phyloP scores from a whole-genome alignment of 2,888 invertebrate genomes.

The Leptinotarsa peninsularis region DNA sequence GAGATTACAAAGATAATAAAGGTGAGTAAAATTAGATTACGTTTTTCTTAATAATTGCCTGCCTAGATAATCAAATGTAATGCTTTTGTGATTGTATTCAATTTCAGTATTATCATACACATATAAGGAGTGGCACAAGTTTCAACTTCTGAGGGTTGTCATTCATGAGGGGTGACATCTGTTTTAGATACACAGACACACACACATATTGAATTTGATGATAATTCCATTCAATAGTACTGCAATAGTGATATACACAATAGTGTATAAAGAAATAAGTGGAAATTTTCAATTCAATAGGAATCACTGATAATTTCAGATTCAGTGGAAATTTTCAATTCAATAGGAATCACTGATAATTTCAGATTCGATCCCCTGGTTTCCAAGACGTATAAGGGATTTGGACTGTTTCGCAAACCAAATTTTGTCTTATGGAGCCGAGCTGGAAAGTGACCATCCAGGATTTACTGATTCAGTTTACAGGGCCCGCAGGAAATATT shows the following conservation, averaged over 20 bases:
- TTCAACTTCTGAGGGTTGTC: too few species aligned
- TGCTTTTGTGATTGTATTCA: not conserved
- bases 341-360: conserved; percentile 28
- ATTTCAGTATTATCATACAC: too few species aligned
- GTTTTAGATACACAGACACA: too few species aligned
- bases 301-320: conserved; percentile 65
- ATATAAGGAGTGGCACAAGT: too few species aligned
- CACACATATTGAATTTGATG: not conserved
- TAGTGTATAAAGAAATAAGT: not conserved
- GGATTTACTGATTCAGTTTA: conserved; percentile 96
- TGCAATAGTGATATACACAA: too few species aligned
- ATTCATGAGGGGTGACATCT: too few species aligned
- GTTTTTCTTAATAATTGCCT: not conserved
- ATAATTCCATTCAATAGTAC: too few species aligned
- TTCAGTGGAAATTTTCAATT: conserved; percentile 67
- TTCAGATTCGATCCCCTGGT: conserved; percentile 93
- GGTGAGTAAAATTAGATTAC: conserved; percentile 61
- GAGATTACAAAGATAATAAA: conserved; percentile 86
- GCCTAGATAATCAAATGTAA: conserved; percentile 31
- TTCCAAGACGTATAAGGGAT: conserved; percentile 93
- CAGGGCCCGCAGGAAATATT: conserved; percentile 79
- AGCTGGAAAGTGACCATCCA: conserved; percentile 95
- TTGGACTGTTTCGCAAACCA: conserved; percentile 97
- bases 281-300: too few species aligned
- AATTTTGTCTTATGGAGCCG: conserved; percentile 95